phyloP scores from a whole-genome alignment of 2,888 invertebrate genomes.

The Stegophylla sp. region DNA sequence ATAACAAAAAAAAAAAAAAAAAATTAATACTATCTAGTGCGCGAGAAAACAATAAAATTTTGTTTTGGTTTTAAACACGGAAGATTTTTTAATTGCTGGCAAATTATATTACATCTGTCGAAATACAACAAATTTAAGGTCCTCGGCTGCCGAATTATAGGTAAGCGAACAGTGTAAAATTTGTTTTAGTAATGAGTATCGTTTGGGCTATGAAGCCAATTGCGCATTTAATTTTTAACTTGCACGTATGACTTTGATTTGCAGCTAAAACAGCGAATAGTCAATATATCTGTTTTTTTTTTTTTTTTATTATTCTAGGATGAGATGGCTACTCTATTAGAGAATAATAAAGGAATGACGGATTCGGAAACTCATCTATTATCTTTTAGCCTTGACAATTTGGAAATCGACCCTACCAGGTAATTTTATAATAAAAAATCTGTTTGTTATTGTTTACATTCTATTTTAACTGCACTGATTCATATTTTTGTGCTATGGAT shows the following conservation, averaged over 20 bases:
- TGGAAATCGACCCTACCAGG: conserved; percentile 62
- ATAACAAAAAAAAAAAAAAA: conserved; percentile 20
- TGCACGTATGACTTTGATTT: background rate
- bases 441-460: background rate
- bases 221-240: conserved; percentile 4
- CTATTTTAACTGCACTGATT: background rate
- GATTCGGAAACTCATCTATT: conserved; percentile 52
- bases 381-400: conserved; percentile 61
- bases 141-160: background rate
- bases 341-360: conserved; percentile 44
- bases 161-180: background rate
- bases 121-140: background rate
- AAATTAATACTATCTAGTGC: background rate
- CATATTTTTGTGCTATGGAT: background rate
- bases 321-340: conserved; percentile 52
- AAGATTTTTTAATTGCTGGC: background rate
- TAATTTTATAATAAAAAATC: conserved; percentile 33
- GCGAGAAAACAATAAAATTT: conserved; percentile 26
- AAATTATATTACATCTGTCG: background rate
- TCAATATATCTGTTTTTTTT: too few relatives aligned
- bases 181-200: background rate
- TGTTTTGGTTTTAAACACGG: conserved; percentile 21
- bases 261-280: background rate
- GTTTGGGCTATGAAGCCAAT: background rate
- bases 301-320: conserved; percentile 11